Evolutionary conservation across 2,113 vertebrate genomes (phyloP).

Genomic region (Eretmochelys imbricata): DNA sequence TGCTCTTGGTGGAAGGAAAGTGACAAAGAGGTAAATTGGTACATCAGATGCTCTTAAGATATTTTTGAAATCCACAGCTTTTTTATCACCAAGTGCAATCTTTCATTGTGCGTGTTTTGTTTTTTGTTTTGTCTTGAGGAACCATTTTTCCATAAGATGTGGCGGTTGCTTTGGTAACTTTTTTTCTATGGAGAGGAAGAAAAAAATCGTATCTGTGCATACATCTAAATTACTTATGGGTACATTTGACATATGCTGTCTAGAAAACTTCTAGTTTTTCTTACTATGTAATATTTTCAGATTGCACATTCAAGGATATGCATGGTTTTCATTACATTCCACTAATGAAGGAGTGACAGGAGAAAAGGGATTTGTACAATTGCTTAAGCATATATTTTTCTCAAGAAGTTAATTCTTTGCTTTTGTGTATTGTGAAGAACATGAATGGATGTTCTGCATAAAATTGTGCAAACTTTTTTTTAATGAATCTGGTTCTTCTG

Average conservation of each 20-base stretch:
- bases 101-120: neutral
- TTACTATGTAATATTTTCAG: neutral
- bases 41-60: fast-evolving
- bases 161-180: constrained; percentile 17
- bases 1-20: neutral
- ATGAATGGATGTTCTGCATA: neutral
- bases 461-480: neutral
- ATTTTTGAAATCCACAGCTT: neutral
- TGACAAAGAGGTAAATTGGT: neutral
- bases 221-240: neutral
- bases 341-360: neutral
- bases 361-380: neutral
- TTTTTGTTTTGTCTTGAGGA: neutral
- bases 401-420: neutral
- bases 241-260: neutral
- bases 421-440: neutral
- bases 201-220: neutral
- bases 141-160: neutral
- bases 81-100: neutral
- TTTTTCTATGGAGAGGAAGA: constrained; percentile 41
- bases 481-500: neutral
- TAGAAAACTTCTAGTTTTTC: neutral
- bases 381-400: neutral
- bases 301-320: fast-evolving
- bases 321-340: neutral